Conservation (phyloP, 2,113 vertebrate genomes). For the Isurus oxyrinchus region DNA sequence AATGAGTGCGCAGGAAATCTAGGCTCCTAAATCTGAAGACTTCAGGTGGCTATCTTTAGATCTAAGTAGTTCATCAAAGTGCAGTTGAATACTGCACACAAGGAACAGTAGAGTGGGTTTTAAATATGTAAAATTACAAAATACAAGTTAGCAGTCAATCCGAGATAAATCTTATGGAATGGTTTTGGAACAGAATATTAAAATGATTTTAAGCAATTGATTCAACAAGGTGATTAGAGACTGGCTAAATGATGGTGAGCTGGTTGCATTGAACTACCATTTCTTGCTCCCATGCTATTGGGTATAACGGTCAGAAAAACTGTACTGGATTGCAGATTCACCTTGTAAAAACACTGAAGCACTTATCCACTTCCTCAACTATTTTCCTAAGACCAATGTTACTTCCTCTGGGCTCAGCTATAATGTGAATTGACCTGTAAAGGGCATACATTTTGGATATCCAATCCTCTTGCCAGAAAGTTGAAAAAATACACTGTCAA, state of each 20-base stretch:
- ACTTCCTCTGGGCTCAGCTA: constrained; percentile 48
- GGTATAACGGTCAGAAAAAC: neutral
- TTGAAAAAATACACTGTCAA: constrained; percentile 50
- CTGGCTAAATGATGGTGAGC: neutral
- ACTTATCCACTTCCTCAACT: constrained; percentile 29
- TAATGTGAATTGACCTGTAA: constrained; percentile 46
- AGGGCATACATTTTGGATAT: constrained; percentile 44
- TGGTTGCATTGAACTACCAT: neutral
- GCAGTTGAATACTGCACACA: neutral
- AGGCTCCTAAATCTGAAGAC: neutral
- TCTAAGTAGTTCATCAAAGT: neutral
- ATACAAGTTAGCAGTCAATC: neutral
- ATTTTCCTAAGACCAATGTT: constrained; percentile 35
- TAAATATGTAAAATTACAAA: neutral
- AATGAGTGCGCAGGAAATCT: neutral
- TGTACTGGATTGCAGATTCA: neutral
- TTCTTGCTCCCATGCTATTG: neutral
- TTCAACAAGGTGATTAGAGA: neutral
- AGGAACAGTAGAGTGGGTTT: neutral
- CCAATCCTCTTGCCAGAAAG: constrained; percentile 48
- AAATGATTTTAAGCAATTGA: constrained; percentile 1
- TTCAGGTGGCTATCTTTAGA: neutral
- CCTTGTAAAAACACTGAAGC: constrained; percentile 12
- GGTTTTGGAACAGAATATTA: neutral
- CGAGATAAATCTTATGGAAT: neutral